Conservation (phyloP, 2,113 vertebrate species). For the Ophiodon elongatus region DNA sequence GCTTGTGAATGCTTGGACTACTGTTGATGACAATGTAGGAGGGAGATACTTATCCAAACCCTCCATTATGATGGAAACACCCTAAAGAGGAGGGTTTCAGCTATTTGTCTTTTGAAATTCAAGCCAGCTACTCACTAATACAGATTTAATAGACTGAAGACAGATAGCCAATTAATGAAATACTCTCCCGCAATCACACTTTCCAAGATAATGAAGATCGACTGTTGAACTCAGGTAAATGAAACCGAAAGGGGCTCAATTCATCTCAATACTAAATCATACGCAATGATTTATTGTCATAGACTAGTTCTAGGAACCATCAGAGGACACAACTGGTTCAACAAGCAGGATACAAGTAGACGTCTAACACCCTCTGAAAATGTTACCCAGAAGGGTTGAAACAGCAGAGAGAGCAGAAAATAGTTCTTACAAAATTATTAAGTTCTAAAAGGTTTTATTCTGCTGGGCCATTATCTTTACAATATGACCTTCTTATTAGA, state of each 20-base stretch:
- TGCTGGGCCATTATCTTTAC: background rate
- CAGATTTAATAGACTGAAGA: slow-evolving; percentile 73
- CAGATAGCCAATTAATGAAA: slow-evolving; percentile 72
- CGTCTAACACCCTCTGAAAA: background rate
- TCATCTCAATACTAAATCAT: slow-evolving; percentile 53
- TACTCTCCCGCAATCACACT: slow-evolving; percentile 53
- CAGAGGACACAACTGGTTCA: slow-evolving; percentile 24
- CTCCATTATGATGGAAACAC: slow-evolving; percentile 52
- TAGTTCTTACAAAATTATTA: too few species aligned
- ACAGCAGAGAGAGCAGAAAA: background rate
- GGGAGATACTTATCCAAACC: slow-evolving; percentile 45
- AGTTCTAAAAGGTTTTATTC: background rate
- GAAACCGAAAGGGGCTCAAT: slow-evolving; percentile 50
- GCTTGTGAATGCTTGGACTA: slow-evolving; percentile 25
- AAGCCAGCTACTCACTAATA: slow-evolving; percentile 65
- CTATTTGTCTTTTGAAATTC: slow-evolving; percentile 74
- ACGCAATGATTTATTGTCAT: slow-evolving; percentile 40
- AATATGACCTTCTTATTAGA: background rate
- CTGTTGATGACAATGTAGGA: slow-evolving; percentile 28
- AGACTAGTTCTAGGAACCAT: slow-evolving; percentile 25
- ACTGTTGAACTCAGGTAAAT: slow-evolving; percentile 53
- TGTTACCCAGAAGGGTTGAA: background rate
- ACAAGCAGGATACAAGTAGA: slow-evolving; percentile 13
- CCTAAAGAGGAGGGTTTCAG: slow-evolving; percentile 44
- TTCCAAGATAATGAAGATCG: slow-evolving; percentile 76